phyloP scores from a whole-genome alignment of 2,113 vertebrate genomes.

The Lasiurus borealis region DNA sequence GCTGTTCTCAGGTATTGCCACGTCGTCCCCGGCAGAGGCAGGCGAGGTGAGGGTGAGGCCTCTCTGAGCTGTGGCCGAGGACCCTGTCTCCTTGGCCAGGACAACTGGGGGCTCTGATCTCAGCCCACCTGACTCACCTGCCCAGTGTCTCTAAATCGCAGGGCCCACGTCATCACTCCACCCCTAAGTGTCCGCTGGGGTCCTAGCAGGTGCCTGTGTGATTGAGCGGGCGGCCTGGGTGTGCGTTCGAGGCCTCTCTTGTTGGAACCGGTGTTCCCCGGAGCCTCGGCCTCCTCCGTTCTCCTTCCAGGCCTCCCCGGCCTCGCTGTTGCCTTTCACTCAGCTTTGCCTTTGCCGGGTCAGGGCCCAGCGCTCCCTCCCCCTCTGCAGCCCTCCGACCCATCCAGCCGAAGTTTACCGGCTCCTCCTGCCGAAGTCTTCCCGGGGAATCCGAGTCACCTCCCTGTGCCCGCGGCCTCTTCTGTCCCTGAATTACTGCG shows the following conservation, averaged over 20 bases:
- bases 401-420: neutral
- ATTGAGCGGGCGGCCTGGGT: rapidly evolving
- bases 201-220: neutral
- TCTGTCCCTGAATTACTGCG: no score
- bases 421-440: neutral
- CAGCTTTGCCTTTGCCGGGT: rapidly evolving
- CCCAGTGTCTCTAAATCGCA: neutral
- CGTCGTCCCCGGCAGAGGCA: no score
- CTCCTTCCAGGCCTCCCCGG: neutral
- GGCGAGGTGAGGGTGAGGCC: no score
- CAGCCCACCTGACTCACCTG: no score
- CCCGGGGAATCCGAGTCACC: neutral
- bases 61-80: no score
- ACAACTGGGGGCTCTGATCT: no score
- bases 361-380: neutral
- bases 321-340: rapidly evolving
- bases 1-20: no score
- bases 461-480: neutral
- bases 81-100: no score
- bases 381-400: neutral
- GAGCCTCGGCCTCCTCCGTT: neutral
- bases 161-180: rapidly evolving
- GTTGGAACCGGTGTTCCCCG: rapidly evolving
- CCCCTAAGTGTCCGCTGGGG: neutral
- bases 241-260: neutral